Conservation (phyloP, 2,797 vertebrate genomes). For the Capromys pilorides region DNA sequence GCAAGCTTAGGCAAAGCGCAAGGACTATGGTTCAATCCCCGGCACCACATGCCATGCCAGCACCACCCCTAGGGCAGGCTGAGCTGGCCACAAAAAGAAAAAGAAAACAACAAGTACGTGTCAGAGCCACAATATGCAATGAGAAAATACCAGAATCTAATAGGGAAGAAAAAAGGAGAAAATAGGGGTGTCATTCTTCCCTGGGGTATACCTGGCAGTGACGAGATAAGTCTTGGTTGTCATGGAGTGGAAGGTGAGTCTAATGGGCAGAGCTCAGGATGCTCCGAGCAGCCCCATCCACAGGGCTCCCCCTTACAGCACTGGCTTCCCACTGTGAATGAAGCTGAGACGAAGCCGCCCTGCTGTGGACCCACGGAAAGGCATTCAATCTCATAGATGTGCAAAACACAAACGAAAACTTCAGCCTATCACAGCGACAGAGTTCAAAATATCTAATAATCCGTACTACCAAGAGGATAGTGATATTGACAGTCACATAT, state of each 20-base stretch:
- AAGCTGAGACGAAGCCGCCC: background rate
- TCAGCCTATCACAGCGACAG: background rate
- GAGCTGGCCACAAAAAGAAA: background rate
- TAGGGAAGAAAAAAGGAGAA: background rate
- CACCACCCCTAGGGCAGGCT: no score
- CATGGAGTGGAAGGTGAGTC: background rate
- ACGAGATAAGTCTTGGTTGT: background rate
- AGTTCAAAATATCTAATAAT: constrained; percentile 8
- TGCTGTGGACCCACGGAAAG: background rate
- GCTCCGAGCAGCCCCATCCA: background rate
- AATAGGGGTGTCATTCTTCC: background rate
- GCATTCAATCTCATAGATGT: background rate
- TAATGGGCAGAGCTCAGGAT: background rate
- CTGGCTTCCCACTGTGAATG: background rate
- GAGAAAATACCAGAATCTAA: background rate
- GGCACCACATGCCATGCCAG: no score
- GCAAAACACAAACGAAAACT: background rate
- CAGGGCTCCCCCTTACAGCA: background rate
- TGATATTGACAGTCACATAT: background rate
- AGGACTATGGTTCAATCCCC: no score
- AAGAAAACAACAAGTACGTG: background rate
- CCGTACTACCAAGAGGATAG: background rate
- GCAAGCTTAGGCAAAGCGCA: no score
- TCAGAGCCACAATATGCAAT: background rate
- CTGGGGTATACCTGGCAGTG: background rate